Percentiles rank a stretch among this genome's conserved stretches.
Evolutionary conservation across 1,140 invertebrate genomes (phyloP).

Genomic region (Drosophila orosa): DNA sequence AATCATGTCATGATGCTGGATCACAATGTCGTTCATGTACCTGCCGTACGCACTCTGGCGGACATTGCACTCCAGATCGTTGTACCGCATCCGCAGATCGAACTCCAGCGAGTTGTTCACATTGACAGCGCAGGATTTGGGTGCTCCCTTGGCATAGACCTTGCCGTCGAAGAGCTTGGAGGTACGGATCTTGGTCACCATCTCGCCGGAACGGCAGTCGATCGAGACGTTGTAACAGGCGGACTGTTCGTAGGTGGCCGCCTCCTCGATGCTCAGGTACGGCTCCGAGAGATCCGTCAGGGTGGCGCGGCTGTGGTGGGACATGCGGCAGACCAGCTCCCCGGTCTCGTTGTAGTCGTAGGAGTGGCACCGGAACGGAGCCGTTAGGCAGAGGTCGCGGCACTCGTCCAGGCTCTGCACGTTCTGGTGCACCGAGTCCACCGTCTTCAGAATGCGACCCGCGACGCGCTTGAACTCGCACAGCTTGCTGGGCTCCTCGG

Average conservation of each 20-base stretch:
- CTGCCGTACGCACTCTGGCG: constrained; percentile 92
- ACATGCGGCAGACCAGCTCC: constrained; percentile 95
- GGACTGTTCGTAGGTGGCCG: constrained; percentile 95
- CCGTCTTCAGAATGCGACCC: constrained; percentile 95
- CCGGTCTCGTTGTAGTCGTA: constrained; percentile 97
- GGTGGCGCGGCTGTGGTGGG: constrained; percentile 94
- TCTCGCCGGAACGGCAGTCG: constrained; percentile 95
- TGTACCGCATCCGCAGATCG: constrained; percentile 94
- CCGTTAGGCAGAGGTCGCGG: constrained; percentile 93
- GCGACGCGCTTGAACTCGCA: constrained; percentile 96
- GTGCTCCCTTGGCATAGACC: constrained; percentile 96
- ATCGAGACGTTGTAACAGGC: constrained; percentile 98
- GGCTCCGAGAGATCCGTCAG: constrained; percentile 95
- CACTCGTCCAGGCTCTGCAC: constrained; percentile 94
- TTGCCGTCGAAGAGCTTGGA: constrained; percentile 97
- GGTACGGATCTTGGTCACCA: constrained; percentile 96
- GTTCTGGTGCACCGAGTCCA: constrained; percentile 96
- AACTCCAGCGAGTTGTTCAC: constrained; percentile 94
- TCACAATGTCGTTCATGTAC: constrained; percentile 94
- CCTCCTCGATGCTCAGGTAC: constrained; percentile 94
- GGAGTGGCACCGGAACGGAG: constrained; percentile 94
- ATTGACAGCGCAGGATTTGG: constrained; percentile 95
- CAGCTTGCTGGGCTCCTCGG: constrained; percentile 94
- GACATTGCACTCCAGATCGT: constrained; percentile 95
- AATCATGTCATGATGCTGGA: constrained; percentile 97